phyloP scores from a whole-genome alignment of 2,113 vertebrate species.

The Balaenoptera acutorostrata region DNA sequence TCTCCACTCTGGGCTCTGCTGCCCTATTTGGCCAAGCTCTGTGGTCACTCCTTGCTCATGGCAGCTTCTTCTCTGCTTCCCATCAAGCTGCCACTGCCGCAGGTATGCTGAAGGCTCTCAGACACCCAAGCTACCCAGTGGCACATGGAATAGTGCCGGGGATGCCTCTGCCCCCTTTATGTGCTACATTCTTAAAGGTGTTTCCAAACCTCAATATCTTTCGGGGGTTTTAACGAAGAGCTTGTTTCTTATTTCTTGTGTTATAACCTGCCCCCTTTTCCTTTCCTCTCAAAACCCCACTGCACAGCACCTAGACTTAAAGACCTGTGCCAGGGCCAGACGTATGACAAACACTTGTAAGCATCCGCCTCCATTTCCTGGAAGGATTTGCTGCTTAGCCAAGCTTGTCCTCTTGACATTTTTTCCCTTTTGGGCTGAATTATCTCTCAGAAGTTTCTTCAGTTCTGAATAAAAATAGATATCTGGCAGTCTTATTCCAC shows the following conservation, averaged over 20 bases:
- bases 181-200: background rate
- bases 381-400: background rate
- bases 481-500: background rate
- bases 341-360: background rate
- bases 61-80: background rate
- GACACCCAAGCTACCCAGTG: background rate
- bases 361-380: background rate
- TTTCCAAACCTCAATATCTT: background rate
- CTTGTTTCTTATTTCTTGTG: background rate
- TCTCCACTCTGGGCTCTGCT: background rate
- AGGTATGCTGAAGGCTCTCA: background rate
- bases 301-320: background rate
- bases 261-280: background rate
- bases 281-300: background rate
- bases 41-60: background rate
- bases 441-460: background rate
- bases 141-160: background rate
- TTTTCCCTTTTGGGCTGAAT: background rate
- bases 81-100: background rate
- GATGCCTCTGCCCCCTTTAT: too few relatives aligned
- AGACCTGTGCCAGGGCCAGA: background rate
- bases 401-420: background rate
- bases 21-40: background rate
- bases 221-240: background rate
- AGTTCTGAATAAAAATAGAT: background rate